phyloP scores from a whole-genome alignment of 2,797 vertebrate species.

The Galaxias olidus region DNA sequence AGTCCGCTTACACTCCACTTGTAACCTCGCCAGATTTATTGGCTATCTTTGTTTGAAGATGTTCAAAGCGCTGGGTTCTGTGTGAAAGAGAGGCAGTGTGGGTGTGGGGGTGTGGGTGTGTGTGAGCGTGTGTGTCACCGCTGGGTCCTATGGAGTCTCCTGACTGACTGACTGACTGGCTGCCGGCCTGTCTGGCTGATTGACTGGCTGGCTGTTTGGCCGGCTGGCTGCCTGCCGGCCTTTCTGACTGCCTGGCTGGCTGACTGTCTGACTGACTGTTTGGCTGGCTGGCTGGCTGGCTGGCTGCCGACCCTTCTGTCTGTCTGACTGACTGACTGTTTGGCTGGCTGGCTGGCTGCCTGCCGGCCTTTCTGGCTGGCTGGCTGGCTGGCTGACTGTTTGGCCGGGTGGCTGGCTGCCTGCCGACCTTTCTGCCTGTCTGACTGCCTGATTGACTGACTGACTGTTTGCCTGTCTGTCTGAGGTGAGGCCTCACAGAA shows the following conservation, averaged over 20 bases:
- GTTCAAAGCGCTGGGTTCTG: constrained; percentile 26
- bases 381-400: constrained; percentile 11
- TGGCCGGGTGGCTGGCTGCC: no score
- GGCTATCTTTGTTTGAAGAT: constrained; percentile 43
- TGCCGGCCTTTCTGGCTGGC: background rate
- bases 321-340: no score
- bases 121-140: no score
- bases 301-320: constrained; percentile 7
- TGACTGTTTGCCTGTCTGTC: background rate
- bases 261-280: constrained; percentile 9
- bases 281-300: background rate
- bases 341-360: constrained; percentile 2
- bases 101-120: no score
- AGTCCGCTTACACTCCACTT: constrained; percentile 49
- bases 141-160: constrained; percentile 6
- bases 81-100: no score
- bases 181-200: background rate
- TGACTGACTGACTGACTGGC: constrained; percentile 2
- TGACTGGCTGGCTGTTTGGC: background rate
- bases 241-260: background rate
- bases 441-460: constrained; percentile 6
- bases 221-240: constrained; percentile 7
- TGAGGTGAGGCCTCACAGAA: background rate
- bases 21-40: constrained; percentile 50
- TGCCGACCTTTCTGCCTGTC: background rate